Base-by-base conservation (phyloP, 2,888 invertebrate genomes). In the Drosophila aldrichi region DNA sequence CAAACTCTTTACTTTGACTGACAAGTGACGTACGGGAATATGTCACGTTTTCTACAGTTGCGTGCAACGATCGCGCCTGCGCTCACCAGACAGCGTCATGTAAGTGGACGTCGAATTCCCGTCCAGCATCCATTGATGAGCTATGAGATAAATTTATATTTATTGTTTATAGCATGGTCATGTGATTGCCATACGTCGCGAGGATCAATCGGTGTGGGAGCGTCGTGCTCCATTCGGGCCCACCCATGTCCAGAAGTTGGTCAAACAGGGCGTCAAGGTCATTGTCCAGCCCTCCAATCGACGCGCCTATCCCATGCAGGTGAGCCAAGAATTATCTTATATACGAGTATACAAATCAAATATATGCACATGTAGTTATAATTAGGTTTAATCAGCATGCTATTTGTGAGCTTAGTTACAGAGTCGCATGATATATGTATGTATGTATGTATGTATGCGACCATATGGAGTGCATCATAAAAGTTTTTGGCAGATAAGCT, bases 271-370 rank as follows among this genome's bases (percentile, higher is more conserved):
- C 4, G 96, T 98, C 48, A 97, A 97, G 92, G 99, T 99, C 55
- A 96, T 99, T 55, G 98, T 99, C 0, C 99, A 99, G 91, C 99
- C 99, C 0, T 99, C 99, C 65, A 99, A 99, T 92, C 94, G 99
- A 74, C 94, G 99, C 55, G 98, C 99, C 0, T 99, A 99, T 93
- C 99, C 99, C 2, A 98, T 99, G 95, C 98, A 98, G 95, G 97
- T 95, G 71, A 86, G 87, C 6, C 20, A 16, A 25, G 36, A 54
- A 18, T 29, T 29, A 8, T 54, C 32, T n/a, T n/a, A n/a, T n/a
- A 32, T 3, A 40, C 7, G n/a, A n/a, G n/a, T n/a, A 38, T 38
- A n/a, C 6, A 38, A 14, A 36, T 36, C 6, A 25, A 18, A 20
- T 22, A 22, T 44, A n/a, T 40, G 40, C 16, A 40, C 8, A 3